Evolutionary conservation across 1,140 invertebrate genomes (phyloP).

Genomic region (Listronotus oregonensis): DNA sequence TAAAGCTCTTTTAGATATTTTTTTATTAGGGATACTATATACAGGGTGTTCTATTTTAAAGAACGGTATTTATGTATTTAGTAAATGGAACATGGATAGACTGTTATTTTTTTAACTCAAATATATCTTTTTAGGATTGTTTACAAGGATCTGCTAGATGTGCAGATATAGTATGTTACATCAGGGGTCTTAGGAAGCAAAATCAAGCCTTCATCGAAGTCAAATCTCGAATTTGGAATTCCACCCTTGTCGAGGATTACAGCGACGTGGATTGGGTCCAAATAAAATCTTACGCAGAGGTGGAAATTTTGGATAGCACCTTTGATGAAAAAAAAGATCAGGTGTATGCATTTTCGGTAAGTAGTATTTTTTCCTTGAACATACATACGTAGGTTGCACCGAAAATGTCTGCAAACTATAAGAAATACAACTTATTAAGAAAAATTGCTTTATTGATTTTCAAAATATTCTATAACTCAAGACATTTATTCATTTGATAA

Average conservation of each 20-base stretch:
- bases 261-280: constrained; percentile 80
- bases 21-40: no score
- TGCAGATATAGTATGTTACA: constrained; percentile 79
- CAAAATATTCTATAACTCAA: no score
- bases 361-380: constrained; percentile 12
- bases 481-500: no score
- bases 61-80: no score
- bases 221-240: constrained; percentile 86
- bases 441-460: no score
- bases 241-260: constrained; percentile 86
- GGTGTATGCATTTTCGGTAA: constrained; percentile 60
- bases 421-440: no score
- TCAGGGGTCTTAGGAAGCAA: constrained; percentile 74
- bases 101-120: no score
- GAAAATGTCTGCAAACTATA: no score
- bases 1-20: no score
- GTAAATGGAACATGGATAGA: no score
- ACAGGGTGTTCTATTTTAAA: no score
- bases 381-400: constrained; percentile 15
- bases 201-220: constrained; percentile 79
- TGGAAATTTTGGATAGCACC: constrained; percentile 72
- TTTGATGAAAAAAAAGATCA: constrained; percentile 72
- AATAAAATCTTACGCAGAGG: constrained; percentile 77
- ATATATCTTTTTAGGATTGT: constrained; percentile 19
- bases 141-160: constrained; percentile 74